Base-by-base conservation (phyloP, 1,140 invertebrate genomes). In the Tetranychus urticae region DNA sequence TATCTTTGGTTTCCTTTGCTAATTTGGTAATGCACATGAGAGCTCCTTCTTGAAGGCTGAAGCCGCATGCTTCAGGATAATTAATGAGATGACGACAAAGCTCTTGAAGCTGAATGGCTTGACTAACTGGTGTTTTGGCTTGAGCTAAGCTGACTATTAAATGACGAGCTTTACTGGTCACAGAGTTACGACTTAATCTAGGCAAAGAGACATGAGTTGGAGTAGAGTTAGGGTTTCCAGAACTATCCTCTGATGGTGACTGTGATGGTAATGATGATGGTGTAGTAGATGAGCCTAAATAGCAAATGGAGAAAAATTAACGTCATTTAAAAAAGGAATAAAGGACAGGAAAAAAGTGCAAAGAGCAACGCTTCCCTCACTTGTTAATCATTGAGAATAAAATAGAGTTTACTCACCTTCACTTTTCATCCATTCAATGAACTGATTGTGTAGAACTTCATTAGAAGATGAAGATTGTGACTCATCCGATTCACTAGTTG, bases 21-120 rank as follows among this genome's bases (percentile, higher is more conserved):
- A 61, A 37, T 61, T 50, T 31, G 5, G 61, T 35, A 10, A 67
- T 50, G 13, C 23, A 61, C 5, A 34, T 54, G 12, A 61, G 23
- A 45, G 23, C 54, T 67, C 64, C 69, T 74, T 82, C 80, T 73
- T 82, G 83, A 31, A 82, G 77, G 62, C 82, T 82, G 62, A 79
- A 73, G 69, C 80, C 76, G 66, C 80, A 79, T 3, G 83, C 77
- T 67, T 84, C 80, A 0, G 82, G 82, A 73, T 81, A 84, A 61
- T 81, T 76, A 57, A 80, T 75, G 1, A 88, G 69, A 69, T 86
- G 83, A 10, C 72, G 70, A 50, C 81, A 77, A 34, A 88, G 74
- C 68, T 83, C 79, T 66, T 84, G 79, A 2, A 82, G 69, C 63
- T 81, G 72, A 47, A 74, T 75, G 48, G 78, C 67, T 61, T 77